Base-by-base conservation (phyloP, 2,797 vertebrate genomes). In the Poecilia wingei region DNA sequence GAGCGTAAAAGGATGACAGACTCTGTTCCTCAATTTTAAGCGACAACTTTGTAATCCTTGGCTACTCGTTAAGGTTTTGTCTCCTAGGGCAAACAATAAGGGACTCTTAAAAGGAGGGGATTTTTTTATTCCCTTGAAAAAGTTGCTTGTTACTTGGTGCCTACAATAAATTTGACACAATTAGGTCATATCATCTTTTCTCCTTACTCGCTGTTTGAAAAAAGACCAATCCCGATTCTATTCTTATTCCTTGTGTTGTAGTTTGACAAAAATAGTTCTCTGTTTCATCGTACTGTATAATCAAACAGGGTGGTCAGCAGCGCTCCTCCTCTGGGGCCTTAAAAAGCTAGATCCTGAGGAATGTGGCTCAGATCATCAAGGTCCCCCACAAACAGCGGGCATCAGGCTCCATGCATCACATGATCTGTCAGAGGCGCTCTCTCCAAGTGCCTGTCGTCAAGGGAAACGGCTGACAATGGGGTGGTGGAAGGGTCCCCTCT, bases 21-120 rank as follows among this genome's bases (percentile, higher is more conserved):
- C 76, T 72, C 79, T 74, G 73, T 85, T 88, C 80, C 79, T 87
- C 90, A 76, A 93, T 93, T 66, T 66, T 88, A 93, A 86, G 82
- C 86, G 93, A 92, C 92, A 91, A 91, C 80, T 91, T 91, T 87
- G 93, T 94, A 93, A 92, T 95, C 78, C 88, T 87, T 87, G 81
- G 78, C 86, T 85, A 90, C 86, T 89, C 87, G 74, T 68, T 83
- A 86, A 87, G 88, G 73, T 45, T 89, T 91, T 90, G 88, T 91
- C 75, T 87, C 79, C 81, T 82, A 79, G 69, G 79, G 77, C 80
- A 76, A 88, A 82, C 57, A 74, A 77, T 69, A 87, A 51, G 64
- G 81, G 87, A 78, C 77, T 82, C 79, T 72, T 72, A 84, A 36
- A 49, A 76, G 75, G 69, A 75, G 83, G 74, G 76, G 49, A 46